Evolutionary conservation across 2,797 vertebrate species (phyloP), one percentile per base, ranked within the genome.

Genomic region (Microctenopoma lineatum): DNA sequence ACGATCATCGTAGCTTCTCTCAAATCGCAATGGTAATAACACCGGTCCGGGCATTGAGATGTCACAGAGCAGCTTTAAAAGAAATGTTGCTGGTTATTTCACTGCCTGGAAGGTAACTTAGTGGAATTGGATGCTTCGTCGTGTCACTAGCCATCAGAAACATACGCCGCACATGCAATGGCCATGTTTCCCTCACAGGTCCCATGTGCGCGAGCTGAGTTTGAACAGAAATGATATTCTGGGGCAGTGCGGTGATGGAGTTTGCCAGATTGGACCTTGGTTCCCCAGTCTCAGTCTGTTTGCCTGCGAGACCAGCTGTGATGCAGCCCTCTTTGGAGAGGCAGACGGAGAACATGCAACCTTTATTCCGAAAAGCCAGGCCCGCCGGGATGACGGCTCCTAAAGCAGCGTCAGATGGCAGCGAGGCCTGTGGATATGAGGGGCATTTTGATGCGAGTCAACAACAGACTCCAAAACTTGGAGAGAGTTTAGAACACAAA

Each of bases 331-430:
- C 72, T 86, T 84, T 81, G 67, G 78, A 87, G 75, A 80, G 69
- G 46, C 73, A 82, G 77, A 75, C 13, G 34, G 75, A 71, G 64
- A 78, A 73, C 44, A 66, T 59, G 66, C 75, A 84, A 83, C 81
- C 81, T 85, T 87, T 83, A 82, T 86, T 84, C 67, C 61, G 70
- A 82, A 86, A 90, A 89, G 74, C 58, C 78, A 77, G 62, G 70
- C 66, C 83, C 71, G 5, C 13, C 27, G 75, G 86, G 79, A 84
- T 54, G 70, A 56, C 27, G 15, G 62, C 61, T 80, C 59, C 77
- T 70, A 60, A 85, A 80, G 77, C 61, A 15, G 72, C 41, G 18
- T 78, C 85, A 85, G 80, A 89, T 85, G 83, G 77, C 68, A 45
- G 54, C n/a, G 5, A 73, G 69, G 77, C 61, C 72, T 47, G 29